Evolutionary conservation across 2,797 vertebrate species (phyloP), one percentile per base, ranked within the genome.

Genomic region (Spondyliosoma cantharus): DNA sequence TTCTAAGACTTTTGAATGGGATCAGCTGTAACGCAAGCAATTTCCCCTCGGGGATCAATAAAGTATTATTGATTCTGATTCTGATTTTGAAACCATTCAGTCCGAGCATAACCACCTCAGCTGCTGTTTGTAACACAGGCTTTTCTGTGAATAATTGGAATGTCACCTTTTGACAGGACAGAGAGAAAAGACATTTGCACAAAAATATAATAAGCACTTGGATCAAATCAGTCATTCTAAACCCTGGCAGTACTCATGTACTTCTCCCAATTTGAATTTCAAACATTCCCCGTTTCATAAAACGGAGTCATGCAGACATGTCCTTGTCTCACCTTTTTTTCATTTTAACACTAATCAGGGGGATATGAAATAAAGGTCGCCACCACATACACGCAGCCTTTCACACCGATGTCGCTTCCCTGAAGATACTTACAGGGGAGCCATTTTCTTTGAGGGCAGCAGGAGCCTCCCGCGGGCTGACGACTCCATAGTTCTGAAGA

Each of bases 361-460:
- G 5, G 64, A 58, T 52, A 42, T 20, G 24, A 54, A 45, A 25
- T 54, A 52, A 52, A 78, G 67, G 72, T 49, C 73, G 59, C 3
- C 42, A 22, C 50, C 71, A 17, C 42, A 61, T 52, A 70, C 62
- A 68, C 53, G 67, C 27, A 72, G 0, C 9, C 49, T 42, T 65
- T 71, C 70, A 82, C 64, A 72, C 59, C 64, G 58, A 66, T 76
- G 59, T 9, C 22, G 60, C 24, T 16, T 73, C 42, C 70, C n/a
- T 52, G 45, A 43, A 78, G 7, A 80, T 61, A 92, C 95, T 93
- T 89, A 96, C 95, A 77, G 95, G 94, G 22, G 95, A 96, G 78
- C 94, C 94, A 65, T 94, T 95, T 90, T 95, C 94, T 82, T 93
- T 94, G 4, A 86, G 64, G 43, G 82, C 81, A 49, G 59, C 78